Evolutionary conservation across 1,140 invertebrate species (phyloP).

Genomic region (Neoseiulus cucumeris): DNA sequence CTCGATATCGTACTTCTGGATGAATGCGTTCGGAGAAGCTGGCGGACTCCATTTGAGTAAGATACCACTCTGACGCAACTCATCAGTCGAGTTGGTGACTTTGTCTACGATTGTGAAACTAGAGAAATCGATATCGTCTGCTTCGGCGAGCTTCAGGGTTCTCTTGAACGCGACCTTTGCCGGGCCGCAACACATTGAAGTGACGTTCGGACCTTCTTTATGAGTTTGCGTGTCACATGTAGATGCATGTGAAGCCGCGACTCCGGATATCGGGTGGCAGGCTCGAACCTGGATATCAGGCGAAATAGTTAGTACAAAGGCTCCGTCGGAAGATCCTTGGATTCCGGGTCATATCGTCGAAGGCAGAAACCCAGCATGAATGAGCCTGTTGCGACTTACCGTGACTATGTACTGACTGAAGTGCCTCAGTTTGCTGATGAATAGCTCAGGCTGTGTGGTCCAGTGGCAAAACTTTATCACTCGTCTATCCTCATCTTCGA

Average conservation of each 20-base stretch:
- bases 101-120: neutral
- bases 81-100: conserved; percentile 16
- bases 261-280: conserved; percentile 13
- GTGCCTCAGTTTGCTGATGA: conserved; percentile 29
- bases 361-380: no score
- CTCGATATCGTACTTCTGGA: conserved; percentile 57
- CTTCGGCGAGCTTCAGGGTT: conserved; percentile 4
- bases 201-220: no score
- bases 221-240: no score
- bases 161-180: neutral
- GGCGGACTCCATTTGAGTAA: conserved; percentile 52
- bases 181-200: no score
- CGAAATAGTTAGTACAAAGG: no score
- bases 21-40: conserved; percentile 56
- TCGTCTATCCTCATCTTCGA: no score
- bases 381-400: conserved; percentile 22
- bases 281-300: conserved; percentile 15
- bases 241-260: no score
- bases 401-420: conserved; percentile 32
- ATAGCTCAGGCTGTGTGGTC: neutral
- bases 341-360: no score
- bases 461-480: neutral
- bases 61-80: conserved; percentile 25
- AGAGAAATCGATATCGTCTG: conserved; percentile 23
- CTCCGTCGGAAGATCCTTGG: no score